A percentile compares a stretch with the other conserved stretches of the same genome.
Conservation (phyloP, 2,113 vertebrate species). For the Xiphophorus maculatus region DNA sequence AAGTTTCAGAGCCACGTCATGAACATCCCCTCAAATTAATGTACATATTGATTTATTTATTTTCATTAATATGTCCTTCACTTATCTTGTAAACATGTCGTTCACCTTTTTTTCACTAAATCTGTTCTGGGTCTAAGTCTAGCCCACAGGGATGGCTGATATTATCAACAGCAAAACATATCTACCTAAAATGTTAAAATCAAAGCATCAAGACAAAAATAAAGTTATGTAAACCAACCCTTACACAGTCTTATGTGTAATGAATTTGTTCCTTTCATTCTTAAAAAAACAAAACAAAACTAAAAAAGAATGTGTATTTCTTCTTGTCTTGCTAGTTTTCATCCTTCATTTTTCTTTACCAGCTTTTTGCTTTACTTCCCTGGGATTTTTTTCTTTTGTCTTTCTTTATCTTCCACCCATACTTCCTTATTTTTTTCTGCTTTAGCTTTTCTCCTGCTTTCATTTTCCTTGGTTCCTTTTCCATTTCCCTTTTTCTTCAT, state of each 20-base stretch:
- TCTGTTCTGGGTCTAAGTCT: slow-evolving; percentile 40
- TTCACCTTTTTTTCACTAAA: background rate
- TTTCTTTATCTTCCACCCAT: too few relatives aligned
- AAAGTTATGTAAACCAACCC: slow-evolving; percentile 19
- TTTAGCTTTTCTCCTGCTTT: too few relatives aligned
- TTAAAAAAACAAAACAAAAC: too few relatives aligned
- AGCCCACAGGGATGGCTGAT: slow-evolving; percentile 72
- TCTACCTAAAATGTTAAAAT: slow-evolving; percentile 67
- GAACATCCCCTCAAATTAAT: slow-evolving; percentile 30
- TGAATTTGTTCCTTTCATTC: too few relatives aligned
- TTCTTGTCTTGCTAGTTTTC: too few relatives aligned
- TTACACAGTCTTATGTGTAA: slow-evolving; percentile 8
- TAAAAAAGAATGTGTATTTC: too few relatives aligned
- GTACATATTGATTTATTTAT: slow-evolving; percentile 13
- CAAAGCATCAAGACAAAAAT: slow-evolving; percentile 49
- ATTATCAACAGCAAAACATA: slow-evolving; percentile 72
- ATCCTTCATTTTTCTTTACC: too few relatives aligned
- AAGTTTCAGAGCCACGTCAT: slow-evolving; percentile 11
- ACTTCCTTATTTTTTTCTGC: too few relatives aligned
- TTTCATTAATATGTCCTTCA: slow-evolving; percentile 11
- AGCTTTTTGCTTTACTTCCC: too few relatives aligned
- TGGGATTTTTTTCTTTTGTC: too few relatives aligned
- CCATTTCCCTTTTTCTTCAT: too few relatives aligned
- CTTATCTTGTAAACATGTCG: background rate
- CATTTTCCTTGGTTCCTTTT: too few relatives aligned